A percentile compares a stretch with the other conserved stretches of the same genome.
Conservation (phyloP, 2,888 invertebrate genomes). For the Achlya flavicornis region DNA sequence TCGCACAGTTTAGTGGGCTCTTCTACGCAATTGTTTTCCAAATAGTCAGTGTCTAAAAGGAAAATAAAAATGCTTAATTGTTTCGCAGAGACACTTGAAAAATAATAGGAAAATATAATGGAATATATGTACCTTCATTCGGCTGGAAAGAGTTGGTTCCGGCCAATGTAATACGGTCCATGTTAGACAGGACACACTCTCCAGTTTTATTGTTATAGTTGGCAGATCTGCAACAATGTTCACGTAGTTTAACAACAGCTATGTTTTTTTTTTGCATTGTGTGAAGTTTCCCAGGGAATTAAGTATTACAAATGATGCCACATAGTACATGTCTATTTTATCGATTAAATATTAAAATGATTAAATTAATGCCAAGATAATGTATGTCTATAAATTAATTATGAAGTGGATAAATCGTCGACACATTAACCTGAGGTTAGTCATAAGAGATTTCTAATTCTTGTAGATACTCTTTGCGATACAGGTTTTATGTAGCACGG, state of each 20-base stretch:
- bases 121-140: conserved; percentile 79
- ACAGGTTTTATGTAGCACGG: conserved; percentile 34
- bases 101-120: conserved; percentile 23
- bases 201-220: conserved; percentile 94
- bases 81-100: conserved; percentile 13
- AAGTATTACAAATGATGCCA: conserved; percentile 38
- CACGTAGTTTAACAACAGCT: conserved; percentile 59
- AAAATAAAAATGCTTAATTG: not conserved
- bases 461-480: conserved; percentile 19
- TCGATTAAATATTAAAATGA: conserved; percentile 21
- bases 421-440: conserved; percentile 29
- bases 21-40: conserved; percentile 96
- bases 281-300: conserved; percentile 74
- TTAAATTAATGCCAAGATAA: conserved; percentile 16
- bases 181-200: conserved; percentile 93
- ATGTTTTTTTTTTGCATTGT: conserved; percentile 60
- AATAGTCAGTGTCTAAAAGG: conserved; percentile 87
- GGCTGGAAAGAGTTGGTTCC: conserved; percentile 91
- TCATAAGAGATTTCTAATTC: conserved; percentile 26
- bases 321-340: conserved; percentile 30
- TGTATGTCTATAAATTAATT: conserved; percentile 20
- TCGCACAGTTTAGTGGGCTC: conserved; percentile 97
- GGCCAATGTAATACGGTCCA: conserved; percentile 95
- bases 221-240: conserved; percentile 90
- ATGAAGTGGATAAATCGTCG: conserved; percentile 26